These are phyloP conservation scores for Alouatta palliata DNA, from an alignment of 2,113 vertebrate genomes.

Conservation along the genomic window DNA sequence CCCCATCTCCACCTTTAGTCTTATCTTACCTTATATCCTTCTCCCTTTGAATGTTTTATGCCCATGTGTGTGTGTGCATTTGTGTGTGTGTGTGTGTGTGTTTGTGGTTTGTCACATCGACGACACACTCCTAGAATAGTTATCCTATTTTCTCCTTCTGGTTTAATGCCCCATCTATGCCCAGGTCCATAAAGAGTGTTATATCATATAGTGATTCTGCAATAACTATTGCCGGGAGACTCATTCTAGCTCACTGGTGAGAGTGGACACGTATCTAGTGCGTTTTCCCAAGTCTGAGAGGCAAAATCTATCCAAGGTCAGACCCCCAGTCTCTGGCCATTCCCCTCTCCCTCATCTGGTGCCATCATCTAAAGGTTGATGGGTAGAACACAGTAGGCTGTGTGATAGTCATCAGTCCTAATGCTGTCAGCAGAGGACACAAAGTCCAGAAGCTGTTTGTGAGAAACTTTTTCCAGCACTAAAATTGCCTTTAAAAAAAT, in stretches of 20 bases:
- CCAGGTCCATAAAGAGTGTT: not conserved
- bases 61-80: not conserved
- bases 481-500: constrained; percentile 68
- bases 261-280: not conserved
- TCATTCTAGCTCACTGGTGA: not conserved
- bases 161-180: not conserved
- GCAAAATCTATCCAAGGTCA: not conserved
- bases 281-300: not conserved
- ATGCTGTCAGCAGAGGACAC: not conserved
- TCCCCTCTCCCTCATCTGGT: not conserved
- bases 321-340: not conserved
- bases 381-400: not conserved
- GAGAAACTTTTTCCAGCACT: constrained; percentile 62
- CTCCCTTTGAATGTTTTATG: not conserved
- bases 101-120: not conserved
- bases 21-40: not conserved
- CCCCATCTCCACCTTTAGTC: not conserved
- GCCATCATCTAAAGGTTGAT: not conserved
- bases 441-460: constrained; percentile 52
- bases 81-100: not conserved
- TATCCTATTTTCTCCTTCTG: not conserved
- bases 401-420: not conserved
- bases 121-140: not conserved
- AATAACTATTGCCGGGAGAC: not conserved
- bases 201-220: not conserved